These are phyloP conservation scores for Orientallactaga bullata DNA, from an alignment of 2,113 vertebrate species.

Conservation along the genomic window DNA sequence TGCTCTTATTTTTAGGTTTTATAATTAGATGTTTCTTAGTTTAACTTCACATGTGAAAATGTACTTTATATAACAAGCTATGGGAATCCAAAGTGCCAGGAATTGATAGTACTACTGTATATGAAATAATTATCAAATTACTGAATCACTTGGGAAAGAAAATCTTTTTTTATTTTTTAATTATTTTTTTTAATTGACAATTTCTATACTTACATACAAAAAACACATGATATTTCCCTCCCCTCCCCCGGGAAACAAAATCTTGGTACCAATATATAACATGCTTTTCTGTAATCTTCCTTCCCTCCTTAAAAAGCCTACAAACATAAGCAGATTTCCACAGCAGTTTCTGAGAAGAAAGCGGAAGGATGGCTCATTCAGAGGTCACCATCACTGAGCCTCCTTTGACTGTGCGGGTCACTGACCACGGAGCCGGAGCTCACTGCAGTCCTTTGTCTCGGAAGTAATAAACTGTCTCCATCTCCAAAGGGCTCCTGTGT, in stretches of 20 bases:
- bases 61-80: constrained; percentile 84
- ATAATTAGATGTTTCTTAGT: constrained; percentile 76
- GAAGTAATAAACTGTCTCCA: not conserved
- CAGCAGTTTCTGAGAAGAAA: constrained; percentile 74
- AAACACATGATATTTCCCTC: no score
- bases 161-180: no score
- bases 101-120: constrained; percentile 82
- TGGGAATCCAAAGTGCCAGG: constrained; percentile 83
- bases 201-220: no score
- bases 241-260: no score
- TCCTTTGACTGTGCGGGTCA: not conserved
- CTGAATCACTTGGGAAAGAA: constrained; percentile 78
- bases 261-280: constrained; percentile 83
- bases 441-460: not conserved
- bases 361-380: constrained; percentile 71
- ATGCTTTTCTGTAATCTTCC: constrained; percentile 76
- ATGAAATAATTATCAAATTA: constrained; percentile 80
- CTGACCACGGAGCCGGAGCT: not conserved
- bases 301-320: constrained; percentile 76
- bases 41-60: constrained; percentile 85
- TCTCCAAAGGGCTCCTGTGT: not conserved
- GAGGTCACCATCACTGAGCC: constrained; percentile 51
- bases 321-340: constrained; percentile 70
- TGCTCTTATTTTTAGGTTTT: constrained; percentile 79
- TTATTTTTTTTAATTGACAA: no score